Base-by-base conservation (phyloP, 1,140 invertebrate genomes). In the Solen grandis region DNA sequence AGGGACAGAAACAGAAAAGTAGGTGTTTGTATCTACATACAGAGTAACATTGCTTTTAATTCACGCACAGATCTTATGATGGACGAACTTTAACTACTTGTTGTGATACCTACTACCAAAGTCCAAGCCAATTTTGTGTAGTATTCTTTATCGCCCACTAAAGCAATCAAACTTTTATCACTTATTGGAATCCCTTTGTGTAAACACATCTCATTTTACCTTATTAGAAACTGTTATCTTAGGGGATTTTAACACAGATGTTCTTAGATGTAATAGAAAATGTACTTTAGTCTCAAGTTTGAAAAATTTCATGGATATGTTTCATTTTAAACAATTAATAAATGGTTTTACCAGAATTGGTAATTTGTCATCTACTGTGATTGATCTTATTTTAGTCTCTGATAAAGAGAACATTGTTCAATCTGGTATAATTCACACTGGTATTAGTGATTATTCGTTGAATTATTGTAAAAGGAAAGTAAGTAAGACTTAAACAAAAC, bases 201-300 rank as follows among this genome's bases (percentile, higher is more conserved):
- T n/a, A n/a, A n/a, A n/a, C n/a, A n/a, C n/a, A n/a, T 13, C 5
- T 62, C 33, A 70, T 54, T 54, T 70, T 54, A 54, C 27, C 35
- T 27, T 16, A 13, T 50, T 31, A 16, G 66, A 70, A 70, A 70
- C 50, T 2, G n/a, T 5, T 3, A 16, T 70, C 35, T 46, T 54
- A 54, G 52, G 66, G 5, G 66, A 70, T 54, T 70, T 70, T 29
- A 70, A 70, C 33, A 70, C 66, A 3, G 41, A 70, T 33, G 38
- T 70, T 1, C 36, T 10, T 54, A 70, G 55, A n/a, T 5, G 10
- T 4, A n/a, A 13, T 19, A 68, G 33, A 68, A 31, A 52, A n/a
- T 70, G 66, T 55, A 31, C 46, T 31, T 27, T 70, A 4, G 1
- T 31, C 35, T 22, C 36, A 54, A 35, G 19, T 16, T 16, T 70